Percentiles rank a stretch among this genome's conserved stretches.
These are phyloP conservation scores for Acromyrmex charruanus DNA, from an alignment of 1,140 invertebrate genomes.

Conservation along the genomic window DNA sequence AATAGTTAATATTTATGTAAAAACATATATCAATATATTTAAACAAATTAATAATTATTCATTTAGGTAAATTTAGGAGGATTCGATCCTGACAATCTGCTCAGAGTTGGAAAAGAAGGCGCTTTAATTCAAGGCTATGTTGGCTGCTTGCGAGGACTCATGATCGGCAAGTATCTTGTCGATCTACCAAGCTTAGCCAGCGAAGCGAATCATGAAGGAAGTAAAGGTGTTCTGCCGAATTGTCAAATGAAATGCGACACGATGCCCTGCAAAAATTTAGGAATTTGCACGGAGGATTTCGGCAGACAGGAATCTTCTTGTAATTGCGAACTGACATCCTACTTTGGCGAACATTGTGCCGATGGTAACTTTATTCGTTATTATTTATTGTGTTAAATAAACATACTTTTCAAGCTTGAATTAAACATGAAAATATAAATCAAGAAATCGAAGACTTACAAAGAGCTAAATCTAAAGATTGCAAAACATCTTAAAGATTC, in stretches of 20 bases:
- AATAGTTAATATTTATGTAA: not conserved
- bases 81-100: slow-evolving; percentile 91
- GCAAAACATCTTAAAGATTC: not conserved
- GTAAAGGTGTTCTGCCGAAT: slow-evolving; percentile 91
- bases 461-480: not conserved
- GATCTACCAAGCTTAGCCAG: slow-evolving; percentile 91
- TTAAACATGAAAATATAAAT: not conserved
- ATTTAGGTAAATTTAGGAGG: slow-evolving; percentile 93
- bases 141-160: slow-evolving; percentile 95
- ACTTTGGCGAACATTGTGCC: slow-evolving; percentile 92
- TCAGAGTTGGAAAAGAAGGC: slow-evolving; percentile 88
- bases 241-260: slow-evolving; percentile 96
- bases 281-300: slow-evolving; percentile 96
- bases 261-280: slow-evolving; percentile 95
- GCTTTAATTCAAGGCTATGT: slow-evolving; percentile 91
- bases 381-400: not conserved
- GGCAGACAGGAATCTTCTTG: slow-evolving; percentile 93
- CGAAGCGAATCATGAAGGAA: slow-evolving; percentile 91
- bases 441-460: not conserved
- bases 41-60: slow-evolving; percentile 22
- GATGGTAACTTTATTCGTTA: slow-evolving; percentile 84
- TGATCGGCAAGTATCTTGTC: slow-evolving; percentile 93
- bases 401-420: not conserved
- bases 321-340: slow-evolving; percentile 95
- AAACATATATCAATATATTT: not conserved